These are phyloP conservation scores for Balearica regulorum DNA, from an alignment of 2,797 vertebrate genomes.

Conservation along the genomic window DNA sequence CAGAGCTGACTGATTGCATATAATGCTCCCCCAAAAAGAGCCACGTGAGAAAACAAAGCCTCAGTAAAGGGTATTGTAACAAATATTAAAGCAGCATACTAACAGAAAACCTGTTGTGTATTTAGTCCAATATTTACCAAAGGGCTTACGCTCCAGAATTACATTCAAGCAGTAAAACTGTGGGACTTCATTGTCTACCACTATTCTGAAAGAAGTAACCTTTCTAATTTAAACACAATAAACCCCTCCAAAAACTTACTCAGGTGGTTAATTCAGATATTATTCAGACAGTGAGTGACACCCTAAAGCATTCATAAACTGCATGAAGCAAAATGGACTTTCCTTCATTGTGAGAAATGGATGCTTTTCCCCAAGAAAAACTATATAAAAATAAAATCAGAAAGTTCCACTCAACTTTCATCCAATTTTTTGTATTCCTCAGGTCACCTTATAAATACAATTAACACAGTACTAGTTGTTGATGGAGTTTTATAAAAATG, in stretches of 20 bases:
- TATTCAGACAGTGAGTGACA: not conserved
- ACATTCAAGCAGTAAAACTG: not conserved
- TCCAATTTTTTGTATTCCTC: not conserved
- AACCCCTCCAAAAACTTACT: not conserved
- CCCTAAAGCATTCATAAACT: not conserved
- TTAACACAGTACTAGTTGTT: not conserved
- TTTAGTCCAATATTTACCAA: not conserved
- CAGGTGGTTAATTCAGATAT: not conserved
- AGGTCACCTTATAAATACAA: not conserved
- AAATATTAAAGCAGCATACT: not conserved
- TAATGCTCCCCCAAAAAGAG: not conserved
- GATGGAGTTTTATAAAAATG: not conserved
- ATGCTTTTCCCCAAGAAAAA: not conserved
- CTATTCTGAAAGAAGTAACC: not conserved
- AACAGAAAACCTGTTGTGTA: not conserved
- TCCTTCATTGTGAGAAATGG: not conserved
- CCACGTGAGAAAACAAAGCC: conserved; percentile 14
- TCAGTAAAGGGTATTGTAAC: not conserved
- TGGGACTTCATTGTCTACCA: not conserved
- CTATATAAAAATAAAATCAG: not conserved
- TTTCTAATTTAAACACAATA: not conserved
- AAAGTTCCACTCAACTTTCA: not conserved
- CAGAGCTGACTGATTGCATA: not conserved
- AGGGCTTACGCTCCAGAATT: not conserved
- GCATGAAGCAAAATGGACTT: not conserved